phyloP scores from a whole-genome alignment of 2,797 vertebrate genomes.

The Tokudaia tokunoshimensis region DNA sequence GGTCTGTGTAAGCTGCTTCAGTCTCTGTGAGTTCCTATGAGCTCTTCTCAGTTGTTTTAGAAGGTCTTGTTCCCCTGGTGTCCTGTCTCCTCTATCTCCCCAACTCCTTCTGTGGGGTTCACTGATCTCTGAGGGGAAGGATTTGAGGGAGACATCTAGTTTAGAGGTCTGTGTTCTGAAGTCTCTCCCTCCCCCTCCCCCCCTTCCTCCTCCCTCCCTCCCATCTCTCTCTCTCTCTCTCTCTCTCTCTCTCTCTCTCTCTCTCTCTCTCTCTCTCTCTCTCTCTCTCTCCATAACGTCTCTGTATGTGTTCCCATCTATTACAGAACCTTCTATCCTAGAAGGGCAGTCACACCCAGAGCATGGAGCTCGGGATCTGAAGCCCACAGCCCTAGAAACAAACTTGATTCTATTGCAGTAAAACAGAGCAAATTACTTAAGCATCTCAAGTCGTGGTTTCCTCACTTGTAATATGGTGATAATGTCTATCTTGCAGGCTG shows the following conservation, averaged over 20 bases:
- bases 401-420: background rate
- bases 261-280: background rate
- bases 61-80: background rate
- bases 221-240: too few species aligned
- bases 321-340: background rate
- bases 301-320: background rate
- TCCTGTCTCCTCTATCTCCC: too few species aligned
- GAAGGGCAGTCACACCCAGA: background rate
- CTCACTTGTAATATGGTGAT: background rate
- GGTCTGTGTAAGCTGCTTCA: background rate
- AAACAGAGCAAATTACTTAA: constrained; percentile 5
- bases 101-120: background rate
- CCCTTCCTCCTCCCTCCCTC: background rate
- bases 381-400: background rate
- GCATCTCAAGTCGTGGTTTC: background rate
- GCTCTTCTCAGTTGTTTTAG: background rate
- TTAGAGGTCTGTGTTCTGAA: background rate
- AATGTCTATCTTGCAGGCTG: background rate
- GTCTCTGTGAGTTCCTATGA: background rate
- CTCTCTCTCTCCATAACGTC: background rate
- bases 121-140: background rate
- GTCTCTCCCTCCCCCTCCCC: too few species aligned
- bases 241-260: background rate
- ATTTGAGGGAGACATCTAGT: background rate
- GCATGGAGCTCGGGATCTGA: background rate